Evolutionary conservation across 2,888 invertebrate species (phyloP), one percentile per base, ranked within the genome.

Genomic region (Tipula lateralis): DNA sequence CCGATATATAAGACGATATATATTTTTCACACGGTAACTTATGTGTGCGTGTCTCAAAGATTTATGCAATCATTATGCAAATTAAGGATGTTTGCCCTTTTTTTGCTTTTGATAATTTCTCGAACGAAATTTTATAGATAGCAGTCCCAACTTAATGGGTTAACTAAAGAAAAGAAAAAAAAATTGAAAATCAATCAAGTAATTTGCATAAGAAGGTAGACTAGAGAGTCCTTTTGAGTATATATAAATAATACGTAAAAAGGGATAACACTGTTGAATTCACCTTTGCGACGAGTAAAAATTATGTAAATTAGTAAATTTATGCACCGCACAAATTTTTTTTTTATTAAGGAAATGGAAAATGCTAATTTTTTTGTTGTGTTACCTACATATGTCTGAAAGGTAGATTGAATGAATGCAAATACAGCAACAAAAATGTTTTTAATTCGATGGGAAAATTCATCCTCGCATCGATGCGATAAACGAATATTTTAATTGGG

Each of bases 251-350:
- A 44, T 13, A n/a, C 39, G 50, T 50, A 50, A 50, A 50, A 66
- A 66, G 66, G 66, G 66, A 66, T 66, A 24, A 6, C 66, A 24
- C 12, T 66, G 12, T 66, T 66, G 66, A 66, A 66, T 66, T 66
- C 66, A 66, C 66, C 66, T 66, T 66, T 66, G 66, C 66, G 66
- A 66, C 66, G 66, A 66, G 66, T 66, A 66, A 66, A 66, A 66
- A 66, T 66, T 66, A 66, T 66, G 66, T 24, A 66, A 66, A 66
- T 66, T 19, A 66, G 66, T 24, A 66, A 66, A 66, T 66, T 66
- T 66, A 66, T 66, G 66, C 66, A 66, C 66, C 66, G 66, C 66
- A 66, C 24, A 66, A 9, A 7, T 50, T 50, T 66, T 66, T 24
- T 66, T 66, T 19, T 66, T 66, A 24, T n/a, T 66, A 66, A 66